Evolutionary conservation across 2,113 vertebrate species (phyloP).

Genomic region (Crotalus viridis): DNA sequence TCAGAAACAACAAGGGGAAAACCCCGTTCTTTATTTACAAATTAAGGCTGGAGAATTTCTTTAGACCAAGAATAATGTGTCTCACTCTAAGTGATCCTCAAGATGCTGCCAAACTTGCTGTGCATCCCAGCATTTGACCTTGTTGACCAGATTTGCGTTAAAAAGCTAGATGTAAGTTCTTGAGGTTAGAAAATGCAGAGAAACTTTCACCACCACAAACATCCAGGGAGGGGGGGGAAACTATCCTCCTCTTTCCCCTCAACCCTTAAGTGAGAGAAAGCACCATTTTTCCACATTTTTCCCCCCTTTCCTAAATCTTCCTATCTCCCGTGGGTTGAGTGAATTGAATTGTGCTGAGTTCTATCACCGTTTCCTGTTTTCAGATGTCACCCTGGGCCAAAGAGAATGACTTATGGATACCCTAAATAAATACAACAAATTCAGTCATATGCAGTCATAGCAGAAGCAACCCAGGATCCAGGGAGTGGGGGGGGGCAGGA

Average conservation of each 20-base stretch:
- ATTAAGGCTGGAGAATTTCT: background rate
- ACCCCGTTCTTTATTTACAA: background rate
- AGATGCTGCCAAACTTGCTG: background rate
- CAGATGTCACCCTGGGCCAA: background rate
- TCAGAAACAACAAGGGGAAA: too few species aligned
- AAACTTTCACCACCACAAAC: background rate
- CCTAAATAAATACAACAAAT: background rate
- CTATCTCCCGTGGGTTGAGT: background rate
- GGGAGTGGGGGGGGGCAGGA: background rate
- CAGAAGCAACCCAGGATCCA: background rate
- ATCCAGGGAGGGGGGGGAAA: background rate
- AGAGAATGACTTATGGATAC: background rate
- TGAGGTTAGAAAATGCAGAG: background rate
- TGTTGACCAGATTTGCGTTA: background rate
- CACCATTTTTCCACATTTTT: background rate
- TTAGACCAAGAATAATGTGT: background rate
- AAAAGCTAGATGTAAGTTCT: background rate
- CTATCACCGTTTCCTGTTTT: background rate
- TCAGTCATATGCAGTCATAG: background rate
- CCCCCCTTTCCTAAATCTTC: background rate
- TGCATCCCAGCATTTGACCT: background rate
- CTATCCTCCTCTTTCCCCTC: background rate
- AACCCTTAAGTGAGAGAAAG: background rate
- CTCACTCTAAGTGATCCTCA: background rate
- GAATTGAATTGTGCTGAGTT: background rate